These are phyloP conservation scores for Oryzias woworae DNA, from an alignment of 2,113 vertebrate genomes.

Conservation along the genomic window DNA sequence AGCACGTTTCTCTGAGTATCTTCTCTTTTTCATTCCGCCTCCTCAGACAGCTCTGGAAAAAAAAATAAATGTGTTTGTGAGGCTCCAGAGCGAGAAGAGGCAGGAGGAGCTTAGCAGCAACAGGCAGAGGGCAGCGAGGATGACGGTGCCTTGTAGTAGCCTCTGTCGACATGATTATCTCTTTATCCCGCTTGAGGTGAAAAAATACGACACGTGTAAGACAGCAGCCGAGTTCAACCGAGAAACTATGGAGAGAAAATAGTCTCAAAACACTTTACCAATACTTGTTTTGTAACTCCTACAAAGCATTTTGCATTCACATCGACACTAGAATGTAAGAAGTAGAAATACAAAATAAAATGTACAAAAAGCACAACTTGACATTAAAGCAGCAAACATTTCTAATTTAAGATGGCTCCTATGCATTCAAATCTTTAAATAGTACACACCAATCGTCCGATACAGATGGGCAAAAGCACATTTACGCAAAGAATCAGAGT, in stretches of 20 bases:
- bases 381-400: no score
- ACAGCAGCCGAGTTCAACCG: slow-evolving; percentile 26
- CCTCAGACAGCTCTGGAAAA: slow-evolving; percentile 8
- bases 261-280: no score
- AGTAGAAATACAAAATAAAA: no score
- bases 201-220: slow-evolving; percentile 46
- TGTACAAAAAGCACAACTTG: no score
- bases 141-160: slow-evolving; percentile 55
- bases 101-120: slow-evolving; percentile 50
- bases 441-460: no score
- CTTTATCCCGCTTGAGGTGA: slow-evolving; percentile 48
- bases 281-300: no score
- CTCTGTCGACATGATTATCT: slow-evolving; percentile 64
- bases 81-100: slow-evolving; percentile 33
- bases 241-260: slow-evolving; percentile 3
- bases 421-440: no score
- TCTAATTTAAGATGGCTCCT: no score
- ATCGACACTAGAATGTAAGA: no score
- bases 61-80: slow-evolving; percentile 38
- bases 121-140: slow-evolving; percentile 65
- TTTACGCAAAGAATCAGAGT: no score
- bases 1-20: slow-evolving; percentile 8
- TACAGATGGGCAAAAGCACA: no score
- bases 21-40: not conserved
- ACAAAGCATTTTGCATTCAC: no score